phyloP scores from a whole-genome alignment of 2,113 vertebrate species.

The Chelonoidis abingdonii region DNA sequence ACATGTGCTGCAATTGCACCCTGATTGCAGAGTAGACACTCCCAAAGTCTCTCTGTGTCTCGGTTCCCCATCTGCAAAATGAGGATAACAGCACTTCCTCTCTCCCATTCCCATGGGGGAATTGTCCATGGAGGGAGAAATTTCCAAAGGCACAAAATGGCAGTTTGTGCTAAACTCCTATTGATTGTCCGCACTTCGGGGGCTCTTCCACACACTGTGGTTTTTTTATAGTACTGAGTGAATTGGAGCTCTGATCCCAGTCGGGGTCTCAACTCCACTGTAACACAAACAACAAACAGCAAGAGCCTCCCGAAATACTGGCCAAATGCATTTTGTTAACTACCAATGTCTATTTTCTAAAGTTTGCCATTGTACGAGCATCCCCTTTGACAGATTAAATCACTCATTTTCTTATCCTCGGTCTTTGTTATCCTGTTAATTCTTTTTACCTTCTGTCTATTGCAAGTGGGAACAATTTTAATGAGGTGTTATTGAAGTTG shows the following conservation, averaged over 20 bases:
- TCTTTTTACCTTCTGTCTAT: conserved; percentile 69
- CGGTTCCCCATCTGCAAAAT: background rate
- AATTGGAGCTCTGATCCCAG: background rate
- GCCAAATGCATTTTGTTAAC: background rate
- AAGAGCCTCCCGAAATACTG: background rate
- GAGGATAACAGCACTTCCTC: background rate
- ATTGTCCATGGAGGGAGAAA: background rate
- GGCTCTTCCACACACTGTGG: background rate
- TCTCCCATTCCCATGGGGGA: background rate
- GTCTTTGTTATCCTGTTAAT: conserved; percentile 51
- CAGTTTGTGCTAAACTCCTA: background rate
- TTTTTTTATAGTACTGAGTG: background rate
- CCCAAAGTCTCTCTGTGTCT: background rate
- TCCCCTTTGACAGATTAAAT: conserved; percentile 49
- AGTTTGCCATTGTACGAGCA: conserved; percentile 45
- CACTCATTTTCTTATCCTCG: background rate
- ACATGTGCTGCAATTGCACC: background rate
- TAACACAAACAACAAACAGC: background rate
- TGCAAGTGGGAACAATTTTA: conserved; percentile 72
- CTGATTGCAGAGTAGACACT: background rate
- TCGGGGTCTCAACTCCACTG: background rate
- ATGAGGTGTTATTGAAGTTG: conserved; percentile 73
- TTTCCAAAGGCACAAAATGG: background rate
- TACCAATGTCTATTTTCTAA: conserved; percentile 23
- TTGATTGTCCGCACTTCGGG: background rate